Evolutionary conservation across 2,113 vertebrate genomes (phyloP).

Genomic region (Tetrax tetrax): DNA sequence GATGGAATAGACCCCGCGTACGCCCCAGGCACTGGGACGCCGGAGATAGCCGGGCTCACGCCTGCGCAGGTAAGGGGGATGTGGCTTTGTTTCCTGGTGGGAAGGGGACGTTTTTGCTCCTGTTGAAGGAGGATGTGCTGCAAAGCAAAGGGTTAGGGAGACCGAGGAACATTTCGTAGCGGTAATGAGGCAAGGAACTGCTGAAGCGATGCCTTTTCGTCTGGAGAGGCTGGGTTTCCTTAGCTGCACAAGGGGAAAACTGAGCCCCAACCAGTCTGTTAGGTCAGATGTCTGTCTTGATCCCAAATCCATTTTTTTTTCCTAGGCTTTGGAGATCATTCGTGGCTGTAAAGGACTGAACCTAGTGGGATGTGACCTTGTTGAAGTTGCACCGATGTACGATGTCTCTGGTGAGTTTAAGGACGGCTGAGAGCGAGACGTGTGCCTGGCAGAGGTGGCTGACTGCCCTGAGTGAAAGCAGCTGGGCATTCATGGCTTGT

Average conservation of each 20-base stretch:
- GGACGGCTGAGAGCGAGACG: background rate
- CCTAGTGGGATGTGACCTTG: slow-evolving; percentile 91
- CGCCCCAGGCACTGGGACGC: slow-evolving; percentile 91
- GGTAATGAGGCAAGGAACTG: background rate
- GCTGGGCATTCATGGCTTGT: rapidly evolving
- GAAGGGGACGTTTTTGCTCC: background rate
- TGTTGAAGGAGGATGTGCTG: rapidly evolving
- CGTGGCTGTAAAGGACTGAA: slow-evolving; percentile 89
- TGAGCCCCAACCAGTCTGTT: rapidly evolving
- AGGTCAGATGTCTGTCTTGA: background rate
- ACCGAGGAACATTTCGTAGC: background rate
- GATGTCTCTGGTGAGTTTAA: slow-evolving; percentile 84
- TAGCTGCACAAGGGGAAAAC: background rate
- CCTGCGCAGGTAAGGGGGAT: slow-evolving; percentile 83
- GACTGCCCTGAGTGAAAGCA: rapidly evolving
- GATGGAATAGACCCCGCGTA: slow-evolving; percentile 90
- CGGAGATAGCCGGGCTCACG: slow-evolving; percentile 92
- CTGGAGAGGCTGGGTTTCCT: background rate
- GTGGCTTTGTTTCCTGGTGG: rapidly evolving
- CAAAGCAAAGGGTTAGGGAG: background rate
- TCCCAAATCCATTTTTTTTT: background rate
- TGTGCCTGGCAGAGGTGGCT: background rate
- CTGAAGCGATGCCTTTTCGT: background rate
- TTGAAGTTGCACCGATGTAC: slow-evolving; percentile 90
- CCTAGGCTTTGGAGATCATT: slow-evolving; percentile 91